These are phyloP conservation scores for Platycercus adscitus DNA, from an alignment of 2,113 vertebrate species.

Conservation along the genomic window DNA sequence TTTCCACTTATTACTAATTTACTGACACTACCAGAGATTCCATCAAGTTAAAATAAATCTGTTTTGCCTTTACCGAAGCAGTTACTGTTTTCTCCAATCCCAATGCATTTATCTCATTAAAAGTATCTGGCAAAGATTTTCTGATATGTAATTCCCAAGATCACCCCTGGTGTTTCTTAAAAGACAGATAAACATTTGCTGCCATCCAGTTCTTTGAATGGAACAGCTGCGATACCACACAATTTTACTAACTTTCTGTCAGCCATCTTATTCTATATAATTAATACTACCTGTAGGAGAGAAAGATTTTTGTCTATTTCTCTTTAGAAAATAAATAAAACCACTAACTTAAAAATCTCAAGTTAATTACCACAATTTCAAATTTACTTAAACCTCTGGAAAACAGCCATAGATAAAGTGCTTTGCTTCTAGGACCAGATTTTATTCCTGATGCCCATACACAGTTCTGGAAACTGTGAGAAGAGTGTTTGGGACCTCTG, in stretches of 20 bases:
- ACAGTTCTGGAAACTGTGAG: not conserved
- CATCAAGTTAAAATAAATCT: not conserved
- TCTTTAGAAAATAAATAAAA: not conserved
- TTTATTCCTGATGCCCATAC: not conserved
- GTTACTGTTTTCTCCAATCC: not conserved
- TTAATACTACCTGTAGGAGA: not conserved
- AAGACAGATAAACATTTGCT: not conserved
- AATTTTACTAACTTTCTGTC: not conserved
- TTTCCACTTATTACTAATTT: not conserved
- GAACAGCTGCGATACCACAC: not conserved
- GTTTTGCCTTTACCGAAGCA: not conserved
- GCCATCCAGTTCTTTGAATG: not conserved
- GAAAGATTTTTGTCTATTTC: not conserved
- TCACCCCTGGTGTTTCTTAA: not conserved
- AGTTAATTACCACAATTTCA: not conserved
- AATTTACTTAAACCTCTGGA: not conserved
- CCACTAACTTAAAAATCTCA: not conserved
- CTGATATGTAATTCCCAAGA: not conserved
- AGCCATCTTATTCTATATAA: not conserved
- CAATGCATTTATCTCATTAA: not conserved
- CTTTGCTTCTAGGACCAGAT: not conserved
- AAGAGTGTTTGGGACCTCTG: not conserved
- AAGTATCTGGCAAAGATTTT: conserved; percentile 18
- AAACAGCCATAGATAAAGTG: not conserved
- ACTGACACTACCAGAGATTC: not conserved